A percentile compares a stretch with the other conserved stretches of the same genome.
Evolutionary conservation across 2,797 vertebrate genomes (phyloP).

Genomic region (Sebastes hubbsi): DNA sequence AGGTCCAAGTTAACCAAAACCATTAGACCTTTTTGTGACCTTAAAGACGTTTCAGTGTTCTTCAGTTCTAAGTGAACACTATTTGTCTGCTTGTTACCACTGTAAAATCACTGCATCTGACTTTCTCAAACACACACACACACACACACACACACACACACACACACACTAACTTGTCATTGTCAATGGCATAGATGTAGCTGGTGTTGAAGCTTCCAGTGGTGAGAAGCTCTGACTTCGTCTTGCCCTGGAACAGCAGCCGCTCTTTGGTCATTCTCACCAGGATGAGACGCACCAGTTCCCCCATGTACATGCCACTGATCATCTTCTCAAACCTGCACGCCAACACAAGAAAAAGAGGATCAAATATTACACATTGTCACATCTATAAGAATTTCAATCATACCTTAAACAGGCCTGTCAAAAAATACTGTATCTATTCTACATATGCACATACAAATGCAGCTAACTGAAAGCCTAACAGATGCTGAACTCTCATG

Average conservation of each 20-base stretch:
- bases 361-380: neutral
- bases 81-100: neutral
- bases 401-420: neutral
- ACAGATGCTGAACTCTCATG: neutral
- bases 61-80: neutral
- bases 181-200: conserved; percentile 90
- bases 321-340: conserved; percentile 98
- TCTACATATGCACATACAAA: neutral
- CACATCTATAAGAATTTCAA: neutral
- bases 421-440: neutral
- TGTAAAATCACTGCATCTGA: neutral
- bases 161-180: conserved; percentile 75
- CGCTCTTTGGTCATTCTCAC: conserved; percentile 94
- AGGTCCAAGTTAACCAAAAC: neutral
- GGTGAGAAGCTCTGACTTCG: conserved; percentile 85
- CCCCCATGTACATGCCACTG: conserved; percentile 97
- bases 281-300: conserved; percentile 94
- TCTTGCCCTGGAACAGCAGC: conserved; percentile 89
- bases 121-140: neutral
- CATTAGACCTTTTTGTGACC: neutral
- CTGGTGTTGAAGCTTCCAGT: conserved; percentile 89
- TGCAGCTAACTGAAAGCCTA: no score
- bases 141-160: neutral
- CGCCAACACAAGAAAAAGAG: neutral
- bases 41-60: neutral